Evolutionary conservation across 2,888 invertebrate species (phyloP).

Genomic region (Lamproptera curius): DNA sequence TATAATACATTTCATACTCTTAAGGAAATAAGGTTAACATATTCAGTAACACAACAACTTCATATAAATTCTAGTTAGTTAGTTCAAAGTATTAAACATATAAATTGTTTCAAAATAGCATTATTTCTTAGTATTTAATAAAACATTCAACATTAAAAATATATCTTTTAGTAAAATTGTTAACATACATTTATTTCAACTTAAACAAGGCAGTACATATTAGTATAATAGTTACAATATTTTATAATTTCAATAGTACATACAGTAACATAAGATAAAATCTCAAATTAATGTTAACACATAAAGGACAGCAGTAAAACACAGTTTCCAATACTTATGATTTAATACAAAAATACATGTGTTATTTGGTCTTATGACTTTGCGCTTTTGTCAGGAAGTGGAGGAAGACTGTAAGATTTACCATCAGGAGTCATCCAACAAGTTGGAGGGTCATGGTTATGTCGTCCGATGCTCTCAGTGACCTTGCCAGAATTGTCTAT

Average conservation of each 20-base stretch:
- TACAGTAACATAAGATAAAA: constrained; percentile 17
- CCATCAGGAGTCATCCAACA: constrained; percentile 75
- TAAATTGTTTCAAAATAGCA: too few relatives aligned
- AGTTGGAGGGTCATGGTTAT: constrained; percentile 70
- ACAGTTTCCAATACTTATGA: constrained; percentile 41
- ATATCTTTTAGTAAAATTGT: not conserved
- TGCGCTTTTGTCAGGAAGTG: constrained; percentile 51
- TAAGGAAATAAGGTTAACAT: not conserved
- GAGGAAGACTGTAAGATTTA: constrained; percentile 65
- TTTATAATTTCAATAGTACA: not conserved
- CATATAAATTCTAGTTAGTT: too few relatives aligned
- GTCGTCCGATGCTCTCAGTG: constrained; percentile 66
- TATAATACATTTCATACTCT: not conserved
- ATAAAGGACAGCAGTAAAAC: constrained; percentile 25
- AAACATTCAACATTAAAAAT: too few relatives aligned
- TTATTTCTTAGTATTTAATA: too few relatives aligned
- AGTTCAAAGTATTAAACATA: too few relatives aligned
- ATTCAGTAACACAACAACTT: too few relatives aligned
- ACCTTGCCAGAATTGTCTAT: constrained; percentile 69
- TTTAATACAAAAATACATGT: constrained; percentile 30
- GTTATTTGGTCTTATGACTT: constrained; percentile 28
- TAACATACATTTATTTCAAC: not conserved
- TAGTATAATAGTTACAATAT: not conserved
- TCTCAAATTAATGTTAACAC: constrained; percentile 20
- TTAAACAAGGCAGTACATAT: not conserved